Evolutionary conservation across 1,140 invertebrate genomes (phyloP).

Genomic region (Zaprionus africanus): DNA sequence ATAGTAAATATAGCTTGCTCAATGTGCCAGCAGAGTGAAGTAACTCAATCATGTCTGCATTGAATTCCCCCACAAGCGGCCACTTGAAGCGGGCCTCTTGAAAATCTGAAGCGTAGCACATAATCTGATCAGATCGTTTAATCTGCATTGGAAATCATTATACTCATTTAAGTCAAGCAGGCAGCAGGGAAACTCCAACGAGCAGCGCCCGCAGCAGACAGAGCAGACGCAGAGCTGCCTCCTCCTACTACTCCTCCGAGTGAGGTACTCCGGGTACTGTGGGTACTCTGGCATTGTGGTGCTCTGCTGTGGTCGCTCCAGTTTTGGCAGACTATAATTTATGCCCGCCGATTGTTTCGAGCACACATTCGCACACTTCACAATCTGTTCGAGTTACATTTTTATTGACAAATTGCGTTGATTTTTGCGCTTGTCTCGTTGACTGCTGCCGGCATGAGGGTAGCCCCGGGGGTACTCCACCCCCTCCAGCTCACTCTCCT

Average conservation of each 20-base stretch:
- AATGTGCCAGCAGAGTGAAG: not conserved
- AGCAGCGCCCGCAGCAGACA: constrained; percentile 40
- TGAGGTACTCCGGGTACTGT: not conserved
- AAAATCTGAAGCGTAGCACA: constrained; percentile 55
- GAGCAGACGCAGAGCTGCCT: not conserved
- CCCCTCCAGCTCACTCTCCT: no score
- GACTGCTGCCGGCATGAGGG: constrained; percentile 55
- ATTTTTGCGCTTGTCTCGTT: constrained; percentile 67
- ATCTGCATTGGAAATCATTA: constrained; percentile 81
- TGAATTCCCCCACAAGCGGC: constrained; percentile 21
- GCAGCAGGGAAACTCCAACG: not conserved
- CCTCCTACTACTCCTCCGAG: not conserved
- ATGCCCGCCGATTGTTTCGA: constrained; percentile 78
- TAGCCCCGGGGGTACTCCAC: constrained; percentile 2
- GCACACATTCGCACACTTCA: constrained; percentile 81
- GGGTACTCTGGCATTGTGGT: not conserved
- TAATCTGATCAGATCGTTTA: constrained; percentile 77
- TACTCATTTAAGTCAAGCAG: constrained; percentile 76
- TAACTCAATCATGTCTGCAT: constrained; percentile 29
- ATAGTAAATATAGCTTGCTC: not conserved
- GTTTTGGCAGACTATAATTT: constrained; percentile 65
- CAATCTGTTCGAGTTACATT: constrained; percentile 82
- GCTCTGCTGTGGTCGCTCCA: not conserved
- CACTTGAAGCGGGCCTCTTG: constrained; percentile 40
- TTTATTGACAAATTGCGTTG: constrained; percentile 84